phyloP scores from a whole-genome alignment of 2,797 vertebrate species.

The Pyrocephalus nanus region DNA sequence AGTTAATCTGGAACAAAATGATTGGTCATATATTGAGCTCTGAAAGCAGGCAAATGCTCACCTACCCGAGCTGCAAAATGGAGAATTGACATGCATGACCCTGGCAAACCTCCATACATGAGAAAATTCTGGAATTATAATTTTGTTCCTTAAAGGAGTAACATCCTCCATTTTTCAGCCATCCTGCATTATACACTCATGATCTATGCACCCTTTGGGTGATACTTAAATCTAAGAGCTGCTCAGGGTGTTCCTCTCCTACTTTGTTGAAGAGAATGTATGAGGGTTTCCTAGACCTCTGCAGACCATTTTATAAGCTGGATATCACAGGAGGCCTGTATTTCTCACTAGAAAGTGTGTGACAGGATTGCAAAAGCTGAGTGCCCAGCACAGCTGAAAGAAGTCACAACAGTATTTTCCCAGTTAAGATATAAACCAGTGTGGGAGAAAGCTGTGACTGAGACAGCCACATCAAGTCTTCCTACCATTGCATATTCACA shows the following conservation, averaged over 20 bases:
- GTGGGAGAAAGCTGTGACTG: background rate
- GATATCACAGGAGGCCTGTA: background rate
- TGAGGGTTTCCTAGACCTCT: background rate
- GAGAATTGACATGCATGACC: background rate
- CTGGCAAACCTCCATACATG: background rate
- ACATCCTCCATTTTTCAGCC: background rate
- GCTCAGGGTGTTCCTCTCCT: fast-evolving
- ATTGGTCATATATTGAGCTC: background rate
- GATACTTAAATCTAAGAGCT: background rate
- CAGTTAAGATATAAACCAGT: background rate
- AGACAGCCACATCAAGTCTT: background rate
- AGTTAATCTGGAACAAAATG: background rate
- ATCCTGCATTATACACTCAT: background rate
- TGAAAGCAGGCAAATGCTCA: background rate
- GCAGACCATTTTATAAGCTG: background rate
- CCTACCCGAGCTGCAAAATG: background rate
- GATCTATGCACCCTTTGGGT: background rate
- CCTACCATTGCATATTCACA: background rate
- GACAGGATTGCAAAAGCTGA: background rate
- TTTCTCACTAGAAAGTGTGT: background rate
- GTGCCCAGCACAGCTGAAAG: background rate
- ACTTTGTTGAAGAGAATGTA: background rate
- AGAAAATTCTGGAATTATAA: background rate
- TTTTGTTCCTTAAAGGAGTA: background rate
- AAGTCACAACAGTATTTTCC: background rate